These are phyloP conservation scores for Mormyrus proboscirostris DNA, from an alignment of 2,797 vertebrate genomes.

Conservation along the genomic window DNA sequence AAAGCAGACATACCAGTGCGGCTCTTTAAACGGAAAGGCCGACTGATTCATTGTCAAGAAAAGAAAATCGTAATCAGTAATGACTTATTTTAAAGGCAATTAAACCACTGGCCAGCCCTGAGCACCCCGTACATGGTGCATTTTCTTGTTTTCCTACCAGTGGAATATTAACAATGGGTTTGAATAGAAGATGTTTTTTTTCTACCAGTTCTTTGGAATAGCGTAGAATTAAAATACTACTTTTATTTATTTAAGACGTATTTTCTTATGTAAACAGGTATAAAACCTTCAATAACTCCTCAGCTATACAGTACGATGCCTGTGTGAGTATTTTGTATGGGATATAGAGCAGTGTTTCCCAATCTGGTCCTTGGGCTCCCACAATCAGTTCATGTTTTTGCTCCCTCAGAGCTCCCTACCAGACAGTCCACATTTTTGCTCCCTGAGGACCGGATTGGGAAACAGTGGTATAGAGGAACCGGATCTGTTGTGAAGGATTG, in stretches of 20 bases:
- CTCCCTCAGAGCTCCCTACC: background rate
- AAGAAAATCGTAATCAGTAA: slow-evolving; percentile 61
- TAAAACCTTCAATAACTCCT: background rate
- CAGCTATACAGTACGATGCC: background rate
- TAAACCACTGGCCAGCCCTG: slow-evolving; percentile 61
- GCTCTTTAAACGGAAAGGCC: slow-evolving; percentile 56
- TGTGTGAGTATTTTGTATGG: background rate
- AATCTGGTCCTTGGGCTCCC: background rate
- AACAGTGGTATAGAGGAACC: background rate
- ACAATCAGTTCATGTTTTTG: background rate
- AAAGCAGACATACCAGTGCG: slow-evolving; percentile 54
- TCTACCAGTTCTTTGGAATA: background rate
- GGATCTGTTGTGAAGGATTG: background rate
- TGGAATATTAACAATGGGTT: slow-evolving; percentile 43
- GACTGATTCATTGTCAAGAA: slow-evolving; percentile 69
- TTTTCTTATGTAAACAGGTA: background rate
- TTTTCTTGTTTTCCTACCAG: slow-evolving; percentile 34
- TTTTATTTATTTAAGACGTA: background rate
- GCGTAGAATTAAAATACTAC: background rate
- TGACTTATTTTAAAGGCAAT: slow-evolving; percentile 70
- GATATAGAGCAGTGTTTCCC: background rate
- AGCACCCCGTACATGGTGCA: slow-evolving; percentile 46
- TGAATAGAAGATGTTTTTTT: slow-evolving; percentile 35
- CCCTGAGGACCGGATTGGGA: background rate
- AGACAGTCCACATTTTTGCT: background rate